Base-by-base conservation (phyloP, 1,140 invertebrate species). In the Cotesia glomerata region DNA sequence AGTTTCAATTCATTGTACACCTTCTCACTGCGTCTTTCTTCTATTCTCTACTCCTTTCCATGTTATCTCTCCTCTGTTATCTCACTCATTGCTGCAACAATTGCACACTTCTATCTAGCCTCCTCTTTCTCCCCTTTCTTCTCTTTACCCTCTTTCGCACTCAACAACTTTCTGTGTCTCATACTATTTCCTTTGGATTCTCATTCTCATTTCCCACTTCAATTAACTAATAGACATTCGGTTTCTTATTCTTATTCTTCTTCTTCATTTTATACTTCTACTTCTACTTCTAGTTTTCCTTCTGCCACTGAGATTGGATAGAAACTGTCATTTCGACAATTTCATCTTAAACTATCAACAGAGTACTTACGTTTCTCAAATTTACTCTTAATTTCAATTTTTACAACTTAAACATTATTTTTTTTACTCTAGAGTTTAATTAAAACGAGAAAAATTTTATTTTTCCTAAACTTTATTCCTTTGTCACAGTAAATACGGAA, bases 171-270 rank as follows among this genome's bases (percentile, higher is more conserved):
- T 69, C 74, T 64, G 45, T 72, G 66, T 68, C 69, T 45, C 74
- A 34, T 62, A 69, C 65, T 51, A 61, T 67, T 52, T 70, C 39
- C 73, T 75, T 75, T 66, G 49, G 64, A 63, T 52, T 56, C 59
- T 64, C 68, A 62, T 49, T 34, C 39, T 62, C 68, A 26, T 14
- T 67, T 39, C 52, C 16, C 3, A 54, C 63, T 67, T 67, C 65
- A 67, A 67, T 67, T 67, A 54, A 67, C 65, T 67, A 67, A 67
- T 67, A 54, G 65, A 54, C 65, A 67, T 45, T 67, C 26, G 18
- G 26, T 11, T n/a, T 26, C 26, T 26, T 26, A 26, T 26, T 26
- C 26, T 26, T 26, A 26, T 26, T 26, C 26, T 45, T 39, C 36
- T 39, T 45, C 39, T 45, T 45, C 36, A 26, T 26, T 26, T 26